phyloP scores from a whole-genome alignment of 2,797 vertebrate genomes.

The Acrocephalus scirpaceus region DNA sequence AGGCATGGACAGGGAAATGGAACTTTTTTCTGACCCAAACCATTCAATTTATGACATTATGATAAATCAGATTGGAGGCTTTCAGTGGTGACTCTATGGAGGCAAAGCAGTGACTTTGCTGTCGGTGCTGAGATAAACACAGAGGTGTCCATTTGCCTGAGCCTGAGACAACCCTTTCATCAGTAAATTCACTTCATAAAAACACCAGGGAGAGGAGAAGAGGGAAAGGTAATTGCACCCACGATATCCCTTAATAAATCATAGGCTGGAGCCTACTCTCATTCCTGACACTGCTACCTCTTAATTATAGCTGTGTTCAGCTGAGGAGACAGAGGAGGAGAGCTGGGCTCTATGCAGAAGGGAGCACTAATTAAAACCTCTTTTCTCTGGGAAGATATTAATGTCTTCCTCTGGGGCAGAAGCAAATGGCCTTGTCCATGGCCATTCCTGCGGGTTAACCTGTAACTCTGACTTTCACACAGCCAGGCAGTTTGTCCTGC shows the following conservation, averaged over 20 bases:
- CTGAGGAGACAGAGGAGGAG: conserved; percentile 2
- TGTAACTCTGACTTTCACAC: background rate
- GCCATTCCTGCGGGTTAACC: background rate
- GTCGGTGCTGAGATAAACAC: background rate
- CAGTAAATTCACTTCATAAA: background rate
- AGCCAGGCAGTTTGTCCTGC: background rate
- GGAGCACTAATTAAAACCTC: conserved; percentile 47
- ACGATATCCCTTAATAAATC: background rate
- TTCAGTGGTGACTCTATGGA: background rate
- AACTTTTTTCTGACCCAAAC: background rate
- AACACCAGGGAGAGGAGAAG: background rate
- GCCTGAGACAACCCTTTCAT: background rate
- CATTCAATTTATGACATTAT: background rate
- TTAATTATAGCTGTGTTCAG: conserved; percentile 31
- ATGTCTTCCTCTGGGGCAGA: background rate
- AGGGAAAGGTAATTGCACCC: conserved; percentile 20
- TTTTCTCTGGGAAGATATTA: background rate
- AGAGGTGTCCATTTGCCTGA: background rate
- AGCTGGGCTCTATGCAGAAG: background rate
- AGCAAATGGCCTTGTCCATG: background rate
- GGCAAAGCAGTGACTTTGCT: background rate
- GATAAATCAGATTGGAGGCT: background rate
- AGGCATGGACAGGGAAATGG: background rate
- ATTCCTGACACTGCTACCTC: conserved; percentile 28
- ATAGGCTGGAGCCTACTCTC: conserved; percentile 35